Conservation (phyloP, 1,140 invertebrate species). For the Brachionus paranguensis region DNA sequence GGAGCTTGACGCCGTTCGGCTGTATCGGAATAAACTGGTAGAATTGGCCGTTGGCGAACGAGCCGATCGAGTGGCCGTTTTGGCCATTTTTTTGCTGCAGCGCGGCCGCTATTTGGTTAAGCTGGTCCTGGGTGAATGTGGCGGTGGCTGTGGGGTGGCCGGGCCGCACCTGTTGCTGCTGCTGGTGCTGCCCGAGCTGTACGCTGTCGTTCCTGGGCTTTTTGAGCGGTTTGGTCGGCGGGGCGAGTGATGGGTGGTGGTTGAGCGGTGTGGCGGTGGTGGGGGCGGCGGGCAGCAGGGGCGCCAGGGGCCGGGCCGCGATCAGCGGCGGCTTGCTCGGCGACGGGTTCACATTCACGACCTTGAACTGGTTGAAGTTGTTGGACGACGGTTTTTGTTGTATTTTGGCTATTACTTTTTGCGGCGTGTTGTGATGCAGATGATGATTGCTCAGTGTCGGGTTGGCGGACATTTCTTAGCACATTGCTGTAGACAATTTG, state of each 20-base stretch:
- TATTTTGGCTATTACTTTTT: not conserved
- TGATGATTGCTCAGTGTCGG: not conserved
- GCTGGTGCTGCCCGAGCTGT: not conserved
- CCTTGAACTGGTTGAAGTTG: not conserved
- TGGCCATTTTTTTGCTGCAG: not conserved
- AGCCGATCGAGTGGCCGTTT: not conserved
- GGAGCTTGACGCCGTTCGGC: not conserved
- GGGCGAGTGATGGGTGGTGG: not conserved
- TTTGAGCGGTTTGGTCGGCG: not conserved
- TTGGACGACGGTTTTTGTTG: not conserved
- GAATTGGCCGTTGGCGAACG: not conserved
- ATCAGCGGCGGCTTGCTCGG: conserved; percentile 9
- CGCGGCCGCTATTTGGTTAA: conserved; percentile 7
- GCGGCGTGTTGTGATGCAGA: not conserved
- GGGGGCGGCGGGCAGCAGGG: not conserved
- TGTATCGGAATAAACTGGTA: conserved; percentile 35
- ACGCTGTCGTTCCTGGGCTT: not conserved
- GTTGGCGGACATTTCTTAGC: not conserved
- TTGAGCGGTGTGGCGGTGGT: not conserved
- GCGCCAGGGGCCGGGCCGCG: not conserved
- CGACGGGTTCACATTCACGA: not conserved
- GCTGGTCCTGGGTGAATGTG: not conserved
- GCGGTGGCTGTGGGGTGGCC: no score
- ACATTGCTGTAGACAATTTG: not conserved
- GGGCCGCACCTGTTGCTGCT: not conserved